phyloP scores from a whole-genome alignment of 2,113 vertebrate genomes.

The Hystrix brachyura region DNA sequence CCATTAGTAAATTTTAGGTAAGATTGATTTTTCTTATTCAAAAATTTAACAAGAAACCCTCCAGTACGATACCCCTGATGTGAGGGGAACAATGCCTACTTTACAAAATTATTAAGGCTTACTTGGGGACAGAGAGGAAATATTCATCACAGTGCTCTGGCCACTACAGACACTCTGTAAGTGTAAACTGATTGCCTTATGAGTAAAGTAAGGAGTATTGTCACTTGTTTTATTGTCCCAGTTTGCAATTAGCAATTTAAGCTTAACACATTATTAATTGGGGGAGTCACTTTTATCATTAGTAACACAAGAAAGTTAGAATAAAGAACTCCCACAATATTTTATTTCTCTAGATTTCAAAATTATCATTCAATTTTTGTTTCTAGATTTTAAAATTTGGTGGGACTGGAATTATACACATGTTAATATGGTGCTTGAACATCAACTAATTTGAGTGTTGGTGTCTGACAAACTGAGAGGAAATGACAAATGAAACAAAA shows the following conservation, averaged over 20 bases:
- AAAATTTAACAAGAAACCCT: not conserved
- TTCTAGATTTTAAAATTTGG: not conserved
- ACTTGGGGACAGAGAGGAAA: not conserved
- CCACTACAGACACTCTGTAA: not conserved
- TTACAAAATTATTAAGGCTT: not conserved
- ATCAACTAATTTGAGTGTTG: not conserved
- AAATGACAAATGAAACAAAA: not conserved
- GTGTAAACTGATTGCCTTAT: not conserved
- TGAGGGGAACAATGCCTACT: not conserved
- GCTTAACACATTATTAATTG: not conserved
- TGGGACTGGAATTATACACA: not conserved
- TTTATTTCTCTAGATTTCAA: not conserved
- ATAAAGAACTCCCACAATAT: not conserved
- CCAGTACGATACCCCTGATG: not conserved
- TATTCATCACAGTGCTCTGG: not conserved
- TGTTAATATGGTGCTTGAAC: not conserved
- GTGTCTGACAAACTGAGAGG: not conserved
- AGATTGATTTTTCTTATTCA: not conserved
- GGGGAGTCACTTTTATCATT: not conserved
- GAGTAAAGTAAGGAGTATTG: not conserved
- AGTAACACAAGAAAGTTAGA: not conserved
- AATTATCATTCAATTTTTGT: not conserved
- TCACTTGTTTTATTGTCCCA: not conserved
- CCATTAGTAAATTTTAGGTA: not conserved
- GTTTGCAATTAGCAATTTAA: not conserved